Evolutionary conservation across 2,113 vertebrate genomes (phyloP).

Genomic region (Indicator indicator): DNA sequence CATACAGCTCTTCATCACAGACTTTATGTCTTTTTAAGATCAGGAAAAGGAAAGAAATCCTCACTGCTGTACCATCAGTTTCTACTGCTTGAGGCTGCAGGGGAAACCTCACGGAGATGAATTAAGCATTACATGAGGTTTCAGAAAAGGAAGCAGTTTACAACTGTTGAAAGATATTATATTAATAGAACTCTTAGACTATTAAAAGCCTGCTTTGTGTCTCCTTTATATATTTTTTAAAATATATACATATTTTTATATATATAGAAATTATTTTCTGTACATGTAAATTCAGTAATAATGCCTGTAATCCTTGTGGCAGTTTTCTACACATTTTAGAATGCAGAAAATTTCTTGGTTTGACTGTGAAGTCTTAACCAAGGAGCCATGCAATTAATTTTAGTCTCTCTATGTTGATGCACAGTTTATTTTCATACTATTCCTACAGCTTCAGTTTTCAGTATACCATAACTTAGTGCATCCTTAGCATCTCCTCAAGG

Average conservation of each 20-base stretch:
- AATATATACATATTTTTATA: too few species aligned
- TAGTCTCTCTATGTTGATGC: background rate
- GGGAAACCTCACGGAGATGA: background rate
- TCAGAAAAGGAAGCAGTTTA: background rate
- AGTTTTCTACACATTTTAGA: background rate
- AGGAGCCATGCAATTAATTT: background rate
- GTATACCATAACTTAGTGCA: background rate
- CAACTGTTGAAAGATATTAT: background rate
- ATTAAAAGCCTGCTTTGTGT: background rate
- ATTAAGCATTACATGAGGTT: background rate
- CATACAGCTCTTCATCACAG: background rate
- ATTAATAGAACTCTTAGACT: background rate
- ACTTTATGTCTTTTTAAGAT: background rate
- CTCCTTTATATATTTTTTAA: background rate
- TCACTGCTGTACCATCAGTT: background rate
- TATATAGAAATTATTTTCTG: background rate
- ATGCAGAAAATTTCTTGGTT: background rate
- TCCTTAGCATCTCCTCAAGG: background rate
- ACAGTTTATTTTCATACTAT: background rate
- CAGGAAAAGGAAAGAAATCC: background rate
- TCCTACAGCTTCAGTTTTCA: background rate
- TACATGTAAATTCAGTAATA: background rate
- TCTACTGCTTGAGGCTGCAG: background rate
- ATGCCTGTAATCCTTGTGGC: background rate
- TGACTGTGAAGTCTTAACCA: background rate